Evolutionary conservation across 2,888 invertebrate genomes (phyloP).

Genomic region (Bombylius major): DNA sequence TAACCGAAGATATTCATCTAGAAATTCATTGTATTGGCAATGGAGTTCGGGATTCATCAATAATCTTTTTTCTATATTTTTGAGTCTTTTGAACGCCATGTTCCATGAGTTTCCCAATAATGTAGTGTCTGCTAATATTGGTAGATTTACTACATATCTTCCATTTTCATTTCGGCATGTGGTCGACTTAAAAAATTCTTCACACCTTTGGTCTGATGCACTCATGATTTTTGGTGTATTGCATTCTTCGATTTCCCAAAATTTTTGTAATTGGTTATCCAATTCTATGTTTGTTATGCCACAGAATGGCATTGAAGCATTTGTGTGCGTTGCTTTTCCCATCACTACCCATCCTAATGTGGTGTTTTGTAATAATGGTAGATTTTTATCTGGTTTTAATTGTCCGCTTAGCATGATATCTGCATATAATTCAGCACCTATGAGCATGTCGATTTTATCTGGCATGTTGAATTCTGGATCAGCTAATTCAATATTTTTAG

Average conservation of each 20-base stretch:
- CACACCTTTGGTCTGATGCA: neutral
- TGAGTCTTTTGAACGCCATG: neutral
- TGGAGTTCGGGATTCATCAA: neutral
- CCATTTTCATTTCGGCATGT: neutral
- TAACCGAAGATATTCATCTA: neutral
- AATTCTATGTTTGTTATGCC: neutral
- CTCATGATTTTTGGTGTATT: neutral
- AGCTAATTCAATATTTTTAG: neutral
- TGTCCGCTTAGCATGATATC: neutral
- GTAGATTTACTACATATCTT: neutral
- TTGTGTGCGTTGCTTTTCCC: neutral
- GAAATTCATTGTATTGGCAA: neutral
- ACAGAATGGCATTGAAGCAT: neutral
- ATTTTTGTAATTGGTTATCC: neutral
- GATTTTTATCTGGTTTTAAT: neutral
- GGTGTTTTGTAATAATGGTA: neutral
- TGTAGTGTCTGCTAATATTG: neutral
- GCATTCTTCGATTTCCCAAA: neutral
- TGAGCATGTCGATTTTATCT: neutral
- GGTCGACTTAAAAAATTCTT: neutral
- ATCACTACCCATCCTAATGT: neutral
- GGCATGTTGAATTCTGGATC: neutral
- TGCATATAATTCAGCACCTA: neutral
- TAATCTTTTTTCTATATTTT: neutral
- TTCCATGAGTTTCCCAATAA: neutral